A percentile compares a stretch with the other conserved stretches of the same genome.
phyloP scores from a whole-genome alignment of 2,113 vertebrate genomes.

The Riparia riparia region DNA sequence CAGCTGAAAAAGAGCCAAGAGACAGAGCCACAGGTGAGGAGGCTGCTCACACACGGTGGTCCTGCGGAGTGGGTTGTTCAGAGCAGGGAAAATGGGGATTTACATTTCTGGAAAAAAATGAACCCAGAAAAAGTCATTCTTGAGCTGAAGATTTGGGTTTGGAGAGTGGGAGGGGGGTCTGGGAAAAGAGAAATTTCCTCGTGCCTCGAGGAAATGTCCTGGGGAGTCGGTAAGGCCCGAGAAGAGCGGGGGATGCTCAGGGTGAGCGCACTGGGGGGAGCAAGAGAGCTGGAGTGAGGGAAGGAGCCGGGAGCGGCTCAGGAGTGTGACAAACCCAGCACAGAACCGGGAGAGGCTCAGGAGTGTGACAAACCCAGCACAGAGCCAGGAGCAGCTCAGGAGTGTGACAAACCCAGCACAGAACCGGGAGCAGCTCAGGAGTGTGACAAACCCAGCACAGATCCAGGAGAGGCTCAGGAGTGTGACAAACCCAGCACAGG shows the following conservation, averaged over 20 bases:
- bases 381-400: no score
- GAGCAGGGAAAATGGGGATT: background rate
- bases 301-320: rapidly evolving
- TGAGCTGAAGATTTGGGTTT: rapidly evolving
- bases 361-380: background rate
- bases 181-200: background rate
- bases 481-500: no score
- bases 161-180: background rate
- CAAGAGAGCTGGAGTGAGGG: background rate
- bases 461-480: no score
- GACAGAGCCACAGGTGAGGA: rapidly evolving
- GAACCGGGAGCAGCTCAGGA: background rate
- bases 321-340: background rate
- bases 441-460: no score
- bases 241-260: background rate
- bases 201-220: rapidly evolving
- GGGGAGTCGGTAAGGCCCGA: rapidly evolving
- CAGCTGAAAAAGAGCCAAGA: background rate
- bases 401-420: no score
- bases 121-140: background rate
- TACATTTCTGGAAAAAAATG: rapidly evolving
- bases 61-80: rapidly evolving
- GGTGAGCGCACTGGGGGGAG: background rate
- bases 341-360: rapidly evolving
- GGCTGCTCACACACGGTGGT: background rate